A percentile compares a stretch with the other conserved stretches of the same genome.
Conservation (phyloP, 2,113 vertebrate species). For the Engraulis encrasicolus region DNA sequence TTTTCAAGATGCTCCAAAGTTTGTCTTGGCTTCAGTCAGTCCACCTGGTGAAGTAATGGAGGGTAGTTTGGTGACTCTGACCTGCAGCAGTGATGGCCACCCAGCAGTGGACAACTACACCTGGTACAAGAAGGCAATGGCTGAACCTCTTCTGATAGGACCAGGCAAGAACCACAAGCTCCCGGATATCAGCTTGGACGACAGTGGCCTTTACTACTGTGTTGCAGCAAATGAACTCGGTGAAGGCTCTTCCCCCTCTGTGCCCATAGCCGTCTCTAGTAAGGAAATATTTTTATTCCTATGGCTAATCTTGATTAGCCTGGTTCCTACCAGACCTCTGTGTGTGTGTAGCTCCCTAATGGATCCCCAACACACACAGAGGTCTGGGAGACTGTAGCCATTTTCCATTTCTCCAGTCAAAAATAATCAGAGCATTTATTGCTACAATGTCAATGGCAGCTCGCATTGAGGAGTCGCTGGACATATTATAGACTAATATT, state of each 20-base stretch:
- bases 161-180: neutral
- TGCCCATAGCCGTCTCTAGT: neutral
- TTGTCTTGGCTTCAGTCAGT: neutral
- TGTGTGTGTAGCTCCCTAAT: too few species aligned
- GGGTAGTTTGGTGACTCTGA: slow-evolving; percentile 1
- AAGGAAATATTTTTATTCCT: too few species aligned
- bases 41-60: neutral
- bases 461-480: too few species aligned
- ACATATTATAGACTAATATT: too few species aligned
- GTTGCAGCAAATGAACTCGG: slow-evolving; percentile 25
- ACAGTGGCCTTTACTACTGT: slow-evolving; percentile 24
- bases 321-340: too few species aligned
- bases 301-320: too few species aligned
- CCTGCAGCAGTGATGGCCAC: slow-evolving; percentile 21
- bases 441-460: too few species aligned
- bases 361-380: too few species aligned
- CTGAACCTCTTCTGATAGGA: neutral
- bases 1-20: slow-evolving; percentile 23
- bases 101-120: slow-evolving; percentile 24
- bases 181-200: neutral
- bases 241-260: neutral
- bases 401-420: too few species aligned
- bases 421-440: too few species aligned
- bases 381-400: too few species aligned
- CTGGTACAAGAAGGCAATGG: slow-evolving; percentile 35